A percentile compares a stretch with the other conserved stretches of the same genome.
Evolutionary conservation across 2,888 invertebrate genomes (phyloP).

Genomic region (Ophioninae sp.): DNA sequence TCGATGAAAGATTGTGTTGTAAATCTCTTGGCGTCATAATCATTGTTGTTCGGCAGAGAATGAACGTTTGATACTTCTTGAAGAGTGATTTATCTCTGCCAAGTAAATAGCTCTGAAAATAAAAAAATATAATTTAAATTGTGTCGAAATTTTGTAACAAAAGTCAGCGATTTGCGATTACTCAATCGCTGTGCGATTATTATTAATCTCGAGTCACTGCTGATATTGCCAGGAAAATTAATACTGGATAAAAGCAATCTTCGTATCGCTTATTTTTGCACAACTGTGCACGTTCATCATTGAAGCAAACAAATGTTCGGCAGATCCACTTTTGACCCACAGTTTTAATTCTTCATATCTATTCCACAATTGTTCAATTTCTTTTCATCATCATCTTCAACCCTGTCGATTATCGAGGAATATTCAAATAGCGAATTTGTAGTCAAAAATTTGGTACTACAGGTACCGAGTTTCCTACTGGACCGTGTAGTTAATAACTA

Average conservation of each 20-base stretch:
- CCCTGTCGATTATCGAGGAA: background rate
- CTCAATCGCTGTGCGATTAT: background rate
- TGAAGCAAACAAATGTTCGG: slow-evolving; percentile 5
- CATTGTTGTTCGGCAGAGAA: background rate
- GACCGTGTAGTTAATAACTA: too few species aligned
- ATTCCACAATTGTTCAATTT: background rate
- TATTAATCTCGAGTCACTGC: slow-evolving; percentile 12
- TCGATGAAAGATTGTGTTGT: slow-evolving; percentile 37
- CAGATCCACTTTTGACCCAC: background rate
- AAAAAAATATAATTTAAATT: background rate
- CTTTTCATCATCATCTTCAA: background rate
- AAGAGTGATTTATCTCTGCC: background rate
- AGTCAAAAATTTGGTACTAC: too few species aligned
- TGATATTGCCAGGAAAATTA: background rate
- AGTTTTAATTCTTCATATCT: background rate
- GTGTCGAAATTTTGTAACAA: background rate
- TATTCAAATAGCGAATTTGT: background rate
- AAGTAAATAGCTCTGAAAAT: slow-evolving; percentile 9
- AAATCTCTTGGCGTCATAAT: background rate
- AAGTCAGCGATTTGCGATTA: background rate
- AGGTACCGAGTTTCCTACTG: too few species aligned
- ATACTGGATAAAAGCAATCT: background rate
- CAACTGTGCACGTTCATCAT: background rate
- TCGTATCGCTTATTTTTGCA: slow-evolving; percentile 23
- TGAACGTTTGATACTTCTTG: background rate